Conservation (phyloP, 2,113 vertebrate genomes). For the Quiscalus mexicanus region DNA sequence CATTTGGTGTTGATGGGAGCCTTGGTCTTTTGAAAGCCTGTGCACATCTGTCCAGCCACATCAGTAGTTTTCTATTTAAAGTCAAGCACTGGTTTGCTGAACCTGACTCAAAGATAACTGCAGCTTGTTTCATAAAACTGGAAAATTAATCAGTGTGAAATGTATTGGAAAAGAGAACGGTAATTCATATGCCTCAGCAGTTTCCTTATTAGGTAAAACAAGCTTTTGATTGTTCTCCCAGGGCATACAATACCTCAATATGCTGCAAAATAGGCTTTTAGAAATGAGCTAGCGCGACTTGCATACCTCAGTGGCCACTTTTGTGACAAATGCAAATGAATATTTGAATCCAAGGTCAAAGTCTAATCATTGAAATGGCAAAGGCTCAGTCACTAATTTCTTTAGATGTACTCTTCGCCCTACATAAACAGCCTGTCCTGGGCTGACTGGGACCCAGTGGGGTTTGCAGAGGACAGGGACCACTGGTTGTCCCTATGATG, state of each 20-base stretch:
- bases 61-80: constrained; percentile 18
- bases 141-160: constrained; percentile 49
- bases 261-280: neutral
- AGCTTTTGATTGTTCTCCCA: constrained; percentile 24
- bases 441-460: neutral
- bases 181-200: constrained; percentile 34
- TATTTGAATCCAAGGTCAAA: constrained; percentile 15
- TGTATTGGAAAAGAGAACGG: neutral
- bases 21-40: neutral
- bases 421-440: neutral
- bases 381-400: neutral
- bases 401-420: neutral
- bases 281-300: neutral
- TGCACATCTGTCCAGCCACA: neutral
- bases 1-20: neutral
- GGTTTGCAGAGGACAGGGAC: neutral
- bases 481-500: neutral
- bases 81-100: neutral
- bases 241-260: neutral
- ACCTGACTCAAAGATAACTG: neutral
- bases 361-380: neutral
- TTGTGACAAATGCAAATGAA: neutral
- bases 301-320: neutral
- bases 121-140: constrained; percentile 19
- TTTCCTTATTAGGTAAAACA: constrained; percentile 52